Evolutionary conservation across 1,140 invertebrate genomes (phyloP).

Genomic region (Philotrypesis tridentata): DNA sequence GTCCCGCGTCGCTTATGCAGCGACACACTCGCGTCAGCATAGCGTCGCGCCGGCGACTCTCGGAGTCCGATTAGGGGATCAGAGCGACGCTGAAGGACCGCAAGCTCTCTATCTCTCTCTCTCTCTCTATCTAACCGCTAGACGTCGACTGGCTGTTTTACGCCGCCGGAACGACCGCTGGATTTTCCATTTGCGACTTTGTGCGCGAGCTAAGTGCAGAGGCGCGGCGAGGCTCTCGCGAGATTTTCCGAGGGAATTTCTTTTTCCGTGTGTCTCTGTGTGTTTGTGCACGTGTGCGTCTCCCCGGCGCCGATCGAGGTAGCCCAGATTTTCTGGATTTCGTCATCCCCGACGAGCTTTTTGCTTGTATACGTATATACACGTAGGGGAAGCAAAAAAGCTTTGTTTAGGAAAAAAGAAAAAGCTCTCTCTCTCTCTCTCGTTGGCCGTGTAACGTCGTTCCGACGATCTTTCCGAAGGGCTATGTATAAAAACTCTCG

Average conservation of each 20-base stretch:
- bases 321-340: no score
- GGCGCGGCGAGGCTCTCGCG: no score
- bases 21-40: background rate
- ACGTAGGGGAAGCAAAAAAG: no score
- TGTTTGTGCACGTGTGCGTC: no score
- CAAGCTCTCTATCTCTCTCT: background rate
- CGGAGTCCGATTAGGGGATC: constrained; percentile 29
- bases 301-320: background rate
- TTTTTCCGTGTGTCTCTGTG: background rate
- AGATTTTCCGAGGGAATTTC: background rate
- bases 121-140: background rate
- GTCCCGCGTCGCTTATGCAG: constrained; percentile 29
- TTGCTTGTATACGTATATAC: no score
- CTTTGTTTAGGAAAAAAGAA: background rate
- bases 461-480: no score
- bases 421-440: no score
- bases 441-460: no score
- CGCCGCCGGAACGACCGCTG: background rate
- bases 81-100: background rate
- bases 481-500: no score
- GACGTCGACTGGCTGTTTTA: background rate
- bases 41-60: background rate
- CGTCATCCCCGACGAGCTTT: no score
- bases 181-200: constrained; percentile 36
- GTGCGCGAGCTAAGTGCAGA: background rate